Conservation (phyloP, 1,140 invertebrate species). For the Zaprionus ghesquierei region DNA sequence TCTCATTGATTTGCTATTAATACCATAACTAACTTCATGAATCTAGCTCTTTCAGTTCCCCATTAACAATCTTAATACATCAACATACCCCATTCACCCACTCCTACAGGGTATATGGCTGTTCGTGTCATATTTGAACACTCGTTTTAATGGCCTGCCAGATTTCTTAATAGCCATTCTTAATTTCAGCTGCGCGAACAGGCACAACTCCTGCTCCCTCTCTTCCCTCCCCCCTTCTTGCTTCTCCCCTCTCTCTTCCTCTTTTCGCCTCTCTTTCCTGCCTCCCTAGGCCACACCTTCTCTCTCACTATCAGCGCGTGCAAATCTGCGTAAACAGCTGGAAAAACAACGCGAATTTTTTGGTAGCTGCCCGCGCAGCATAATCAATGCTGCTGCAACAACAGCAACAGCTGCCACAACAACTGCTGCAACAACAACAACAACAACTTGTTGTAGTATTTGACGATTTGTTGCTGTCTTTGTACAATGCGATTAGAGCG, state of each 20-base stretch:
- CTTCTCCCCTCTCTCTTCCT: background rate
- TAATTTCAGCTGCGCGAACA: slow-evolving; percentile 36
- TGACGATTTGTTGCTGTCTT: slow-evolving; percentile 2
- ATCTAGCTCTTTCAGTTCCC: background rate
- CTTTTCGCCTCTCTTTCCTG: background rate
- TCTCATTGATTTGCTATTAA: no score
- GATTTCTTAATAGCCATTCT: slow-evolving; percentile 68
- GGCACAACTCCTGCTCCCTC: background rate
- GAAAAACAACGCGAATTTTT: slow-evolving; percentile 23
- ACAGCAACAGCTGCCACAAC: background rate
- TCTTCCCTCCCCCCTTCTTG: slow-evolving; percentile 17
- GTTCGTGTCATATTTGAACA: slow-evolving; percentile 38
- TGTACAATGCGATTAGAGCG: slow-evolving; percentile 18
- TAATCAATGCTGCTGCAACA: slow-evolving; percentile 34
- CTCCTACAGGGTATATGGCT: slow-evolving; percentile 3
- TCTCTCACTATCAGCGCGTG: slow-evolving; percentile 35
- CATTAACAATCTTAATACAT: no score
- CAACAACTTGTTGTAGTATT: slow-evolving; percentile 6
- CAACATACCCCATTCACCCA: background rate
- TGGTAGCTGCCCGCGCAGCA: slow-evolving; percentile 25
- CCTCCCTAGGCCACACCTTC: slow-evolving; percentile 9
- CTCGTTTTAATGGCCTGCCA: slow-evolving; percentile 62
- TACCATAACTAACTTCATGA: background rate
- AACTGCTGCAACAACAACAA: background rate
- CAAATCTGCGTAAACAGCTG: slow-evolving; percentile 47